Base-by-base conservation (phyloP, 2,888 invertebrate species). In the Tipula confusa region DNA sequence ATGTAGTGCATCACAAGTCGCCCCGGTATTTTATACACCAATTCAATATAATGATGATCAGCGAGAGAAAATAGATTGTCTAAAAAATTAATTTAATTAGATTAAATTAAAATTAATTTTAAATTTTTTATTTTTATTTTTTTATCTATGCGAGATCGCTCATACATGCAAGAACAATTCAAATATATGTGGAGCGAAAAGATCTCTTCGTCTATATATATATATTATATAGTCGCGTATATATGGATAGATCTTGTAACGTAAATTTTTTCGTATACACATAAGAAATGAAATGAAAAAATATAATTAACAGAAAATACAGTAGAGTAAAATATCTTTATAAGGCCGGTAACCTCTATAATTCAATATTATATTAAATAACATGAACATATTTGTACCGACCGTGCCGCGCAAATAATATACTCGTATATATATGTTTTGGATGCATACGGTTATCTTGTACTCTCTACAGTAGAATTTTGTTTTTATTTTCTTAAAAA, bases 311-410 rank as follows among this genome's bases (percentile, higher is more conserved):
- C 64, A 64, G 64, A 64, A 64, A 64, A 64, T 64, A 24, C 64
- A 64, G 64, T 24, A 64, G 64, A 64, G 24, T 24, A 9, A 11
- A 48, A 64, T 64, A 18, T 64, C 64, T 64, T 64, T 64, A 64
- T 64, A 64, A 64, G 64, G 64, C 64, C 64, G 64, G 64, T 64
- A 24, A 64, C 64, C 64, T 64, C 64, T 64, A 64, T 64, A 24
- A 48, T 64, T 64, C 64, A 64, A 64, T 64, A 33, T 33, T 11
- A 64, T 64, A 64, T 64, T 64, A 64, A 64, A 24, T 64, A 64
- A 64, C 64, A 64, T 64, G 64, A 64, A 64, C 64, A 64, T 64
- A 64, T 64, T 64, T 64, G 64, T 64, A 64, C 64, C 64, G 64
- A 64, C 64, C 64, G 64, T 15, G 43, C 15, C 15, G 43, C 15